Base-by-base conservation (phyloP, 2,888 invertebrate species). In the Pristionchus arcanus region DNA sequence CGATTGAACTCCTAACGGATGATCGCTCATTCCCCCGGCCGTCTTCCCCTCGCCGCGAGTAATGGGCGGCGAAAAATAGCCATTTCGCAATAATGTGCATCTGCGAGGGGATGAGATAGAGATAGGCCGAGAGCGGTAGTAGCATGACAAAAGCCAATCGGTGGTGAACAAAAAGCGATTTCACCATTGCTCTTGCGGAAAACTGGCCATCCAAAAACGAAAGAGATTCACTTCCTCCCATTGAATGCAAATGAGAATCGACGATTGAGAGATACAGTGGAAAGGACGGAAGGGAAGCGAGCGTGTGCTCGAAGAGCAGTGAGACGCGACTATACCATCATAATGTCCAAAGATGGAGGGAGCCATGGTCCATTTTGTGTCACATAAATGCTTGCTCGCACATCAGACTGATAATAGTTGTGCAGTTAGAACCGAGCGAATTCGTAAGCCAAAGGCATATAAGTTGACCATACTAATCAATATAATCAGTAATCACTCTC, bases 171-270 rank as follows among this genome's bases (percentile, higher is more conserved):
- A 74, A 74, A 74, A 74, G 63, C 37, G 34, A 74, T 74, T 34
- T 11, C 21, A 1, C 37, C 5, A 25, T 63, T 59, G 59, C 21
- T 59, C 21, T n/a, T 37, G 31, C 34, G 37, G 74, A 25, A 74
- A 74, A 74, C 74, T 37, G 42, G 74, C 74, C 74, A 42, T 74
- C 74, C 74, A 74, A 74, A 74, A 37, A 37, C 37, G 74, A 37
- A 74, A 37, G 74, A 74, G 74, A 37, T 74, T 74, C 74, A 21
- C 63, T 63, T 63, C 63, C 63, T 34, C 28, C n/a, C 81, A 77
- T 77, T 28, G 81, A n/a, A 81, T 81, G 81, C 81, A 81, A 81
- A 81, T 81, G 81, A 81, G 81, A n/a, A 81, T 28, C 25, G 63
- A 21, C 49, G 42, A 81, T 81, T 81, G 25, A 63, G 63, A 74